Evolutionary conservation across 2,113 vertebrate genomes (phyloP).

Genomic region (Dissostichus mawsoni): DNA sequence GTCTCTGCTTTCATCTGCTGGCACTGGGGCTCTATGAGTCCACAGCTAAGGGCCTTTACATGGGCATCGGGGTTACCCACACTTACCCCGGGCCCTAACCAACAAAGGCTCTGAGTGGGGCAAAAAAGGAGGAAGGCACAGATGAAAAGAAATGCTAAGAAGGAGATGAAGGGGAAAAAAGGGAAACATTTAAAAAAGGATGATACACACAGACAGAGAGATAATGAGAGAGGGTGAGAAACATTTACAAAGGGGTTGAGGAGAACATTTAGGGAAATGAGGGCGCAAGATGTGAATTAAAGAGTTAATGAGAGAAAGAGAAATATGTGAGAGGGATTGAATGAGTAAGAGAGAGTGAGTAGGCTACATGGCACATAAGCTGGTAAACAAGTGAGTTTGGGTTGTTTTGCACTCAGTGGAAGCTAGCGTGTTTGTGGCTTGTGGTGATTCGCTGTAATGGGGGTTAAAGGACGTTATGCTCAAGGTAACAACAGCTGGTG

Average conservation of each 20-base stretch:
- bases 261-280: conserved; percentile 19
- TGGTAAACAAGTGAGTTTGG: conserved; percentile 83
- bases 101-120: conserved; percentile 76
- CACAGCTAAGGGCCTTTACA: conserved; percentile 72
- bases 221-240: conserved; percentile 63
- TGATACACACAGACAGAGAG: conserved; percentile 45
- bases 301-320: conserved; percentile 28
- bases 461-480: conserved; percentile 78
- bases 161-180: conserved; percentile 47
- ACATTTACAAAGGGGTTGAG: conserved; percentile 33
- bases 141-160: conserved; percentile 68
- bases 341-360: conserved; percentile 51
- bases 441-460: conserved; percentile 76
- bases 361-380: conserved; percentile 67
- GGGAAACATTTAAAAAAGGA: conserved; percentile 49
- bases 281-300: conserved; percentile 41
- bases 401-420: conserved; percentile 79
- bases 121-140: conserved; percentile 51
- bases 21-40: conserved; percentile 73
- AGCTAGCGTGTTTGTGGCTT: conserved; percentile 80
- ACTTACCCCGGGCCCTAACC: conserved; percentile 75
- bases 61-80: conserved; percentile 83
- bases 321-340: conserved; percentile 16
- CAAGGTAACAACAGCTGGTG: conserved; percentile 82
- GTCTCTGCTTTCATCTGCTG: conserved; percentile 82